Evolutionary conservation across 2,113 vertebrate species (phyloP), one percentile per base, ranked within the genome.

Genomic region (Tinamus guttatus): DNA sequence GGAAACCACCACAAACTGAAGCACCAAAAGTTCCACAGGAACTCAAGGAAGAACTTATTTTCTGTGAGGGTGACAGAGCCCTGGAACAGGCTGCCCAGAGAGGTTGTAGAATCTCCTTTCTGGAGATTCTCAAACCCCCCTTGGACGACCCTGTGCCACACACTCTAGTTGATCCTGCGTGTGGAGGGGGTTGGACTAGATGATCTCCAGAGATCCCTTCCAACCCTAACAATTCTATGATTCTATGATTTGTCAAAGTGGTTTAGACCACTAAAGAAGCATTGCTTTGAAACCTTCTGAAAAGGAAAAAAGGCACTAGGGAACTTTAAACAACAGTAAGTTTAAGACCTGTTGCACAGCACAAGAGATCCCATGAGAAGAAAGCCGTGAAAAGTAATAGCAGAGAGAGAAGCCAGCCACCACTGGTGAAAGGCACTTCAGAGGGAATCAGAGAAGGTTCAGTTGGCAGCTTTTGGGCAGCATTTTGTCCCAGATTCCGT

Each of bases 281-380:
- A 94, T 85, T 84, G 56, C 73, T 86, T 85, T 86, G 62, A 91
- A 94, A 81, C 47, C 85, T 65, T 85, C 62, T 73, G 89, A 76
- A 93, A 94, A 85, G 38, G 25, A 65, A 80, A 93, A 87, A 77
- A 86, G 77, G 52, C 77, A 71, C 7, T 0, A 71, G 87, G 85
- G 87, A 92, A 89, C 62, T 82, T 82, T 52, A 71, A 87, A 85
- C 64, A 83, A 83, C 30, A 77, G 77, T 85, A 94, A 96, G 90
- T 78, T 56, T 77, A 64, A 90, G 67, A 91, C 63, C 49, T 95
- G 47, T 59, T 85, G n/a, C 64, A 67, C 68, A 81, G 63, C 74
- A 78, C 73, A 30, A 89, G 88, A 74, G 36, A 81, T 90, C 85
- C 89, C 85, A 75, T 67, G 87, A 76, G 73, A n/a, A 63, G 64